Evolutionary conservation across 2,888 invertebrate species (phyloP).

Genomic region (Lapara coniferarum): DNA sequence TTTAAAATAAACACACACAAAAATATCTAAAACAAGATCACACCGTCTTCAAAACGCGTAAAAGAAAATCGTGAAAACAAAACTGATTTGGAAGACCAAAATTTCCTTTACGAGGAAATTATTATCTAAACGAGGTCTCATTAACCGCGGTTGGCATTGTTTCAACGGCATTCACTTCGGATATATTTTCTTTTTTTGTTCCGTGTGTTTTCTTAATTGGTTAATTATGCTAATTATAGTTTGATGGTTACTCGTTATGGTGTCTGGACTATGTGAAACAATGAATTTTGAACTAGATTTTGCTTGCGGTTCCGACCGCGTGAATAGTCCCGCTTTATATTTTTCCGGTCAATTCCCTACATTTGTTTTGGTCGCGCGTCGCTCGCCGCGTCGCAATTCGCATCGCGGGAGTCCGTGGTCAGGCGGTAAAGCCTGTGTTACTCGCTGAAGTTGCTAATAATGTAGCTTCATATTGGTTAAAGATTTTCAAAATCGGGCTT

Average conservation of each 20-base stretch:
- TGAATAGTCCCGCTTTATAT: too few relatives aligned
- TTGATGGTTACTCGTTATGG: neutral
- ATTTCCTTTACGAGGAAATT: conserved; percentile 56
- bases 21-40: neutral
- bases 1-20: neutral
- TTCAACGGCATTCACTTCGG: conserved; percentile 49
- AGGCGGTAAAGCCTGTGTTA: too few relatives aligned
- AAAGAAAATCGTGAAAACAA: conserved; percentile 10
- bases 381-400: too few relatives aligned
- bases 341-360: too few relatives aligned
- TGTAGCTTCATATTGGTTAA: too few relatives aligned
- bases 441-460: too few relatives aligned
- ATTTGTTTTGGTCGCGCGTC: too few relatives aligned
- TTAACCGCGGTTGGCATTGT: conserved; percentile 65
- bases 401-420: too few relatives aligned
- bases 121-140: conserved; percentile 65
- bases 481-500: too few relatives aligned
- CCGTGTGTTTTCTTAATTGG: conserved; percentile 55
- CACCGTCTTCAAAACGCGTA: neutral
- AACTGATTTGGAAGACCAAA: conserved; percentile 35
- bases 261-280: too few relatives aligned
- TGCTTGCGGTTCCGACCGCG: too few relatives aligned
- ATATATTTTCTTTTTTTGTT: conserved; percentile 46
- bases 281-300: too few relatives aligned
- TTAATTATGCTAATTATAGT: conserved; percentile 66